Evolutionary conservation across 2,888 invertebrate genomes (phyloP), one percentile per base, ranked within the genome.

Genomic region (Blera fallax): DNA sequence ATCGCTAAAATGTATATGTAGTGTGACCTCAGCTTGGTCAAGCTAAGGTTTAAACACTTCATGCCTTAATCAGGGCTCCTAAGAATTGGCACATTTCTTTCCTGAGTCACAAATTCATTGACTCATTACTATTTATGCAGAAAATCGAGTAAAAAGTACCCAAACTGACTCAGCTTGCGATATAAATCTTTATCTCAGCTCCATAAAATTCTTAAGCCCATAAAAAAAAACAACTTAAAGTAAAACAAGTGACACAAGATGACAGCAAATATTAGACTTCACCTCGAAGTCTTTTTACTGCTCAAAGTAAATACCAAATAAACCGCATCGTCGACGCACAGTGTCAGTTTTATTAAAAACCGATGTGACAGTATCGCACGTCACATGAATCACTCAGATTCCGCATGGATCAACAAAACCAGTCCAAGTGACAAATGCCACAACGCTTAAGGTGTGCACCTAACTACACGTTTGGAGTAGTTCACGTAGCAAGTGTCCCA

Each of bases 371-470:
- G 58, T 54, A 43, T 29, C 40, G 32, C 58, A 72, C 70, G 10
- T 60, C 70, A 27, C 4, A 60, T 60, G 70, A 72, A 48, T 72
- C 70, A 58, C 70, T 40, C 54, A 58, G 11, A 48, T 43, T 34
- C n/a, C 21, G n/a, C 21, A 24, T 27, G 58, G 27, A 56, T 72
- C 45, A 72, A 29, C 21, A 16, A 48, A 72, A 72, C 70, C 56
- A 72, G 70, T 72, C 34, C 48, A 60, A 60, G 70, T 58, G 21
- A 48, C 58, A 72, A 58, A 72, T 72, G 58, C 70, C 58, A 60
- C n/a, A 54, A 3, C 16, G 29, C 52, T 74, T 81, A 69, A 81
- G 80, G 80, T 81, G 80, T 81, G 80, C 74, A 62, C 67, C 50
- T 67, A 50, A 37, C 60, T 60, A 29, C 16, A 37, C 58, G 16